These are phyloP conservation scores for Neodiprion pinetum DNA, from an alignment of 1,140 invertebrate species.

Conservation along the genomic window DNA sequence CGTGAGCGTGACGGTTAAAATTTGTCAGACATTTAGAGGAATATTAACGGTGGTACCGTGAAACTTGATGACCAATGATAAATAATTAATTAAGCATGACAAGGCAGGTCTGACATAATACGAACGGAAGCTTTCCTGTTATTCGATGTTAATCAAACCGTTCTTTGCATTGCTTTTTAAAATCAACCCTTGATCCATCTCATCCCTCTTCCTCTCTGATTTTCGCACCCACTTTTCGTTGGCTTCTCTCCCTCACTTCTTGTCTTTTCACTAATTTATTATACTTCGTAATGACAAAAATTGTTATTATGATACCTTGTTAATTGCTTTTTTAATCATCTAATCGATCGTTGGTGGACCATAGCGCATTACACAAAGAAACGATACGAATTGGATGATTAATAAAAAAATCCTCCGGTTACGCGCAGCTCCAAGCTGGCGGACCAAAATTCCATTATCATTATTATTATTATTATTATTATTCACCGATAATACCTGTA, in stretches of 20 bases:
- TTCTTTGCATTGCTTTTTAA: background rate
- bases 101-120: background rate
- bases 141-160: background rate
- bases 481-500: background rate
- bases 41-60: background rate
- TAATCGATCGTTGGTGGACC: too few species aligned
- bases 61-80: background rate
- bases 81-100: background rate
- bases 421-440: background rate
- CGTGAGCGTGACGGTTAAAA: background rate
- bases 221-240: background rate
- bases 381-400: too few species aligned
- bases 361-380: too few species aligned
- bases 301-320: background rate
- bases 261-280: background rate
- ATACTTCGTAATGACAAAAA: background rate
- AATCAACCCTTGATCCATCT: background rate
- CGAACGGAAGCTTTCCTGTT: background rate
- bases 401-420: background rate
- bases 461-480: background rate
- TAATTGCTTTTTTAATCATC: background rate
- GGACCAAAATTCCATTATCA: background rate
- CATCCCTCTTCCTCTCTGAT: background rate
- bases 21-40: background rate
- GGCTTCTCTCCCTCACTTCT: too few species aligned